Conservation (phyloP, 2,888 invertebrate genomes). For the Drosophila engyochracea region DNA sequence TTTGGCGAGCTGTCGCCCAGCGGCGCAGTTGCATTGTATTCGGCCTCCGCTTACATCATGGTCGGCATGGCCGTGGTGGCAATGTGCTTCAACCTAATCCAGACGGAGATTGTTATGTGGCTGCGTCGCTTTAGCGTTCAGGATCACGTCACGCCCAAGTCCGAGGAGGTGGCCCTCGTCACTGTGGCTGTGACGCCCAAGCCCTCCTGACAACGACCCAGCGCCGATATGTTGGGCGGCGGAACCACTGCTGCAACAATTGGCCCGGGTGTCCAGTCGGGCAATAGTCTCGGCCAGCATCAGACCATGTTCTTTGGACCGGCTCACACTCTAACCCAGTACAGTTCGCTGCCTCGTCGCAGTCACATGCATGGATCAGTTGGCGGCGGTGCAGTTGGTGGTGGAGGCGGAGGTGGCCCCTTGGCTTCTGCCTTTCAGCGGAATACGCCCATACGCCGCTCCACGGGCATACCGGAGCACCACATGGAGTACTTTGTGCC, state of each 20-base stretch:
- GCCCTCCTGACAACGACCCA: conserved; percentile 88
- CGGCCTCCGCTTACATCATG: conserved; percentile 92
- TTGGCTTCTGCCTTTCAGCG: conserved; percentile 87
- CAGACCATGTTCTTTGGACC: conserved; percentile 85
- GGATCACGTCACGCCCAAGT: conserved; percentile 85
- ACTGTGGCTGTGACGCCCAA: conserved; percentile 86
- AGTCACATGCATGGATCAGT: conserved; percentile 54
- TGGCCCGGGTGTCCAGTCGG: conserved; percentile 37
- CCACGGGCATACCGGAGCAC: conserved; percentile 87
- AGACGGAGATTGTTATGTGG: conserved; percentile 89
- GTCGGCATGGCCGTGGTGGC: conserved; percentile 94
- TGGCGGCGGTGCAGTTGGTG: conserved; percentile 7
- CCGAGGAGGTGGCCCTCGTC: conserved; percentile 86
- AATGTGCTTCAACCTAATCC: conserved; percentile 94
- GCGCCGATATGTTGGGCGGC: conserved; percentile 84
- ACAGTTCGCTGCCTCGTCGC: conserved; percentile 87
- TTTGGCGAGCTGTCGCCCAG: conserved; percentile 92
- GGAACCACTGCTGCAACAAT: conserved; percentile 33
- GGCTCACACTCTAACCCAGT: conserved; percentile 86
- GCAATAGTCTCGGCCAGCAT: conserved; percentile 78
- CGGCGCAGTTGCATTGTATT: conserved; percentile 90
- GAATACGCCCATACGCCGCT: conserved; percentile 88
- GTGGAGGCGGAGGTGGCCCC: conserved; percentile 4
- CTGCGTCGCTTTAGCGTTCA: conserved; percentile 85
- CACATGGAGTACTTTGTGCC: conserved; percentile 94